Percentiles rank a stretch among this genome's conserved stretches.
Evolutionary conservation across 37 sponge, comb jelly and placozoan species (phyloP).

Genomic region (Petrosia ficiformis): DNA sequence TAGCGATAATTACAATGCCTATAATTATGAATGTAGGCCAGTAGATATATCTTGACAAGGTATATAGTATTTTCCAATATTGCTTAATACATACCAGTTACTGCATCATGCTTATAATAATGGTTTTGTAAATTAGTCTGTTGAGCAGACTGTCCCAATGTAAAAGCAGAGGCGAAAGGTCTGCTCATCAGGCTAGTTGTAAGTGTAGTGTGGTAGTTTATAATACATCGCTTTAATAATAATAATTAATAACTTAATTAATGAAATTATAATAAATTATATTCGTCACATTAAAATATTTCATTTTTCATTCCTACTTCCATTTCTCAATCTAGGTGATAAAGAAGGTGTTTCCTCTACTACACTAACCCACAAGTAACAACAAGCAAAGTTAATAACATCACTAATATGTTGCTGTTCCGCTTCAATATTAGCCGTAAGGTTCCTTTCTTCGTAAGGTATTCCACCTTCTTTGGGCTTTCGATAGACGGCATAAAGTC

Average conservation of each 20-base stretch:
- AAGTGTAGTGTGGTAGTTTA: not conserved
- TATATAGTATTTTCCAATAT: too few relatives aligned
- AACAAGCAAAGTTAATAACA: constrained; percentile 66
- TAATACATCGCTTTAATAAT: not conserved
- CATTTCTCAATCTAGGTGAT: not conserved
- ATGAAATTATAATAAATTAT: not conserved
- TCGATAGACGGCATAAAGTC: constrained; percentile 58
- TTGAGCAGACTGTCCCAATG: too few relatives aligned
- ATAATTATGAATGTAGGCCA: too few relatives aligned
- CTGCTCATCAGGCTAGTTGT: not conserved
- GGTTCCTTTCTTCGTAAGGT: constrained; percentile 24
- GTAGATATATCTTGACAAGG: too few relatives aligned
- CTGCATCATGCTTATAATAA: constrained; percentile 11
- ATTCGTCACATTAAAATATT: not conserved
- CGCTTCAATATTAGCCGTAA: constrained; percentile 58
- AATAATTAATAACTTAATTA: not conserved
- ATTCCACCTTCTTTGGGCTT: constrained; percentile 58
- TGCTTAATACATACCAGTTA: too few relatives aligned
- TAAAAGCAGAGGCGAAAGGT: too few relatives aligned
- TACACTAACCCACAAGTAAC: constrained; percentile 70
- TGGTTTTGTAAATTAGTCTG: constrained; percentile 33
- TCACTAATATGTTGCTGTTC: constrained; percentile 59
- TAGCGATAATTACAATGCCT: too few relatives aligned
- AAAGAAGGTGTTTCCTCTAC: constrained; percentile 15
- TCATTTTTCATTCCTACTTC: not conserved